A percentile compares a stretch with the other conserved stretches of the same genome.
These are phyloP conservation scores for Odontesthes bonariensis DNA, from an alignment of 2,113 vertebrate genomes.

Conservation along the genomic window DNA sequence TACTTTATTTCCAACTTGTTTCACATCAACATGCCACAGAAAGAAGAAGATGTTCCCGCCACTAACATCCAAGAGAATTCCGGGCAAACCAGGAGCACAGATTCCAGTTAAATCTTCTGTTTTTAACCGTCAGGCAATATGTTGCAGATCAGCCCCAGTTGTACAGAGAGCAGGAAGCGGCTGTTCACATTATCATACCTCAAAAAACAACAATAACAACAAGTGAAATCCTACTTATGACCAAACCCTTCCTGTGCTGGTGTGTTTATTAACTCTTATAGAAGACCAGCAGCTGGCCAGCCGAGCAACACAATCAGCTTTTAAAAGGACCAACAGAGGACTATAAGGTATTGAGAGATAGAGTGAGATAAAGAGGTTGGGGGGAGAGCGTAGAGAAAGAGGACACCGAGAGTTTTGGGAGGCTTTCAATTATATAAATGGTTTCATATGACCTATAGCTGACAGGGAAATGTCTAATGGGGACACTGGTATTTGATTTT, in stretches of 20 bases:
- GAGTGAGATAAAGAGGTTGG: slow-evolving; percentile 8
- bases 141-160: background rate
- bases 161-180: background rate
- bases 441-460: slow-evolving; percentile 50
- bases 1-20: slow-evolving; percentile 33
- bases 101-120: slow-evolving; percentile 41
- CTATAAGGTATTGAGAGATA: slow-evolving; percentile 22
- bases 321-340: slow-evolving; percentile 22
- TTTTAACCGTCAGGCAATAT: slow-evolving; percentile 8
- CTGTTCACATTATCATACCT: background rate
- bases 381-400: background rate
- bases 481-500: slow-evolving; percentile 20
- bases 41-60: slow-evolving; percentile 4
- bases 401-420: slow-evolving; percentile 38
- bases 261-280: slow-evolving; percentile 21
- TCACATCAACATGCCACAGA: slow-evolving; percentile 40
- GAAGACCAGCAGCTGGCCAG: slow-evolving; percentile 10
- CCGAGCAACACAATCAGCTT: slow-evolving; percentile 41
- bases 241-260: background rate
- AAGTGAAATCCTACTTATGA: background rate
- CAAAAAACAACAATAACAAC: background rate
- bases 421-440: slow-evolving; percentile 50
- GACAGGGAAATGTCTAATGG: slow-evolving; percentile 31
- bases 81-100: slow-evolving; percentile 21
- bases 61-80: slow-evolving; percentile 30